Evolutionary conservation across 1,140 invertebrate species (phyloP), one percentile per base, ranked within the genome.

Genomic region (Macrobrachium nipponense): DNA sequence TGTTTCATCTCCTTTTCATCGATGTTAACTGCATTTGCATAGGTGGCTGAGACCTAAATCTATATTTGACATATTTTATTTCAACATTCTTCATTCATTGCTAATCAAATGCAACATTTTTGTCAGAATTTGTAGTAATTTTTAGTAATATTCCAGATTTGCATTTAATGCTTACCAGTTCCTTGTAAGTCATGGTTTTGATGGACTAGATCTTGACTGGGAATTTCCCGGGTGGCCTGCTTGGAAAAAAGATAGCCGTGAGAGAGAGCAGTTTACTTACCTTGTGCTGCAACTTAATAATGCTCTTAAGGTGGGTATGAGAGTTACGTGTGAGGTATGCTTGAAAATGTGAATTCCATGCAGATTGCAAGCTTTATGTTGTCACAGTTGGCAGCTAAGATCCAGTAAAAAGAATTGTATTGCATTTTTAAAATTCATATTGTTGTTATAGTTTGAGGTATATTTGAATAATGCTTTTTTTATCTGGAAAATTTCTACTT

Each of bases 181-280:
- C 68, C 68, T 89, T 68, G 43, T 44, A 5, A n/a, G 5, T 44
- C 23, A 72, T 62, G 72, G 59, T 15, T 85, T 89, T 68, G 88
- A 87, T 60, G 88, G 88, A 5, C 77, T 89, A 27, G 86, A 89
- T 36, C 17, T 89, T 18, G 86, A 85, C 70, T 89, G 88, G 88
- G 86, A 89, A 72, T 84, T 84, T 76, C 88, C 86, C 51, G 79
- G 15, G 2, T 84, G 82, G 88, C 83, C 88, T 23, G 43, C 82
- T 0, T 68, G 79, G 66, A 80, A 60, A 59, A 61, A 51, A 20
- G 66, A 17, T 59, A 20, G 58, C 6, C 43, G 61, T 12, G 82
- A 87, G 59, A 84, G 81, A 59, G 58, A 59, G 0, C 43, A 66
- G 64, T 77, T 89, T 17, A 72, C 79, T 7, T 72, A 81, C 51